Evolutionary conservation across 2,113 vertebrate species (phyloP).

Genomic region (Sminthopsis crassicaudata): DNA sequence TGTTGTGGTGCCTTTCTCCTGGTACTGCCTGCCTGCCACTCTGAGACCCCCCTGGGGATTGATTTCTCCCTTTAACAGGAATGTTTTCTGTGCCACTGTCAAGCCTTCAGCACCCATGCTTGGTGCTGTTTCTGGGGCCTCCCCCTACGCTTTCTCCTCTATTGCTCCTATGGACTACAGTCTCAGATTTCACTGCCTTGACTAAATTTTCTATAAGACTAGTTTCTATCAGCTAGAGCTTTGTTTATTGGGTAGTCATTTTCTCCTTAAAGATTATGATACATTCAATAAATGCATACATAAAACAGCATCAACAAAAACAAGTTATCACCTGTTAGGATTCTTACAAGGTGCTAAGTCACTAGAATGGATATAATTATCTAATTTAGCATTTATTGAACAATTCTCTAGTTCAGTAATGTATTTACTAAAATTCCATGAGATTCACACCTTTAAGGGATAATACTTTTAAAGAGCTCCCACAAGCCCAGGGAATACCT

Average conservation of each 20-base stretch:
- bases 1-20: background rate
- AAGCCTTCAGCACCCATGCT: background rate
- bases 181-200: background rate
- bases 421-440: no score
- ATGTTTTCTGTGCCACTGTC: background rate
- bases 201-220: background rate
- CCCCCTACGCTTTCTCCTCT: background rate
- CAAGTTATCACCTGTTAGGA: no score
- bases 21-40: background rate
- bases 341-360: no score
- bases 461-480: no score
- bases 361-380: no score
- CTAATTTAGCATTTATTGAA: no score
- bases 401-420: no score
- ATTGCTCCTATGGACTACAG: background rate
- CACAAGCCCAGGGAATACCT: no score
- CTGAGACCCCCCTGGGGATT: background rate
- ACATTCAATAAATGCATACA: slow-evolving; percentile 12
- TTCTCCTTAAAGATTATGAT: slow-evolving; percentile 15
- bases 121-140: background rate
- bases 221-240: background rate
- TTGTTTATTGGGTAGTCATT: slow-evolving; percentile 10
- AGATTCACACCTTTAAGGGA: no score
- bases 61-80: background rate
- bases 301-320: background rate